Conservation (phyloP, 92 coral and sea anemone genomes). For the Zoanthus sociatus region DNA sequence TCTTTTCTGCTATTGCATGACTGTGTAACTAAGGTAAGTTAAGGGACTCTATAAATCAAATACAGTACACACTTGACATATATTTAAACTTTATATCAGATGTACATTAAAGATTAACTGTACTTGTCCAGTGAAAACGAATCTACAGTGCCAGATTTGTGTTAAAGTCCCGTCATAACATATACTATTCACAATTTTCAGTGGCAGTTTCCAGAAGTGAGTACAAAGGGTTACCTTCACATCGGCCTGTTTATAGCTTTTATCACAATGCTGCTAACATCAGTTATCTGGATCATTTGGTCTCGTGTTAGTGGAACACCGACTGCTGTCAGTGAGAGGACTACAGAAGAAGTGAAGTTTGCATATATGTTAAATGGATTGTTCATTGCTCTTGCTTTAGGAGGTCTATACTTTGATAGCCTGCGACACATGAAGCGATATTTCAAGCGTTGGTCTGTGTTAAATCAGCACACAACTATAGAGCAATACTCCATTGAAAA, state of each 20-base stretch:
- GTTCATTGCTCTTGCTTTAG: constrained; percentile 92
- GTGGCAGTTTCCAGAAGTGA: constrained; percentile 97
- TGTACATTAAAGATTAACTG: too few relatives aligned
- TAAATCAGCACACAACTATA: constrained; percentile 85
- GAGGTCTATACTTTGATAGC: constrained; percentile 93
- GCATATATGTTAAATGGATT: constrained; percentile 95
- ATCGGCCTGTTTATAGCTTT: constrained; percentile 90
- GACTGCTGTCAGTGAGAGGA: constrained; percentile 89
- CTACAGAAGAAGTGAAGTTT: constrained; percentile 93
- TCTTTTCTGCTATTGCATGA: too few relatives aligned
- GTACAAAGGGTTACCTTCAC: constrained; percentile 97
- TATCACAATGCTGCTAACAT: constrained; percentile 92
- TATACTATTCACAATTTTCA: constrained; percentile 7
- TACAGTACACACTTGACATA: too few relatives aligned
- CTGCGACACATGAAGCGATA: constrained; percentile 88
- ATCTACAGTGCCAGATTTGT: too few relatives aligned
- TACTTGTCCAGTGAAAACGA: too few relatives aligned
- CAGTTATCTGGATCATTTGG: constrained; percentile 97
- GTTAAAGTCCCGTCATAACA: too few relatives aligned
- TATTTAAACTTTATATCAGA: too few relatives aligned
- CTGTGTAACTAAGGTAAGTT: too few relatives aligned
- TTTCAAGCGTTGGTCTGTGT: constrained; percentile 88
- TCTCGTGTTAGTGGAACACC: constrained; percentile 91
- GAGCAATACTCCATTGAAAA: constrained; percentile 67
- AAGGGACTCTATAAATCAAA: too few relatives aligned